phyloP scores from a whole-genome alignment of 2,113 vertebrate species.

The Gnathonemus longibarbis region DNA sequence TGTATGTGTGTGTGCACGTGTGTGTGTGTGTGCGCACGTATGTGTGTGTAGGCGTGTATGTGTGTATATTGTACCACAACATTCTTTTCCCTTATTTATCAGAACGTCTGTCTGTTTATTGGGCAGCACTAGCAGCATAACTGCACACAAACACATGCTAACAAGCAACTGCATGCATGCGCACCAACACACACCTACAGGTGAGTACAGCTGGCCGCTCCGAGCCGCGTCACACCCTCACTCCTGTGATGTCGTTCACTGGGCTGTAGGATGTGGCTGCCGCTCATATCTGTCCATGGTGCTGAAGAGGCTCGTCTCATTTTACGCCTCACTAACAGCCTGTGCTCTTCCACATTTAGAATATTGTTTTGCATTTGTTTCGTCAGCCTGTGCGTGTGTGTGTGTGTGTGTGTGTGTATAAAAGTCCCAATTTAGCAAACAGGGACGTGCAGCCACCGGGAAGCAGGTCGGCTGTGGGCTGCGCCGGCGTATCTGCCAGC shows the following conservation, averaged over 20 bases:
- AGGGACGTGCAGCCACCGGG: background rate
- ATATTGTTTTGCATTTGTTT: background rate
- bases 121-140: background rate
- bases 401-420: background rate
- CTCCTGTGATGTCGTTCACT: background rate
- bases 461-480: too few relatives aligned
- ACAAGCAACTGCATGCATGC: background rate
- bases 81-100: slow-evolving; percentile 5
- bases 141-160: background rate
- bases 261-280: background rate
- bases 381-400: background rate
- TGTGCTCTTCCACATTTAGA: background rate
- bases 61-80: background rate
- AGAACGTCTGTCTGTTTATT: background rate
- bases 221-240: background rate
- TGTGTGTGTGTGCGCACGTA: too few relatives aligned
- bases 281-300: background rate
- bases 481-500: background rate
- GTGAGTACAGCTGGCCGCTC: too few relatives aligned
- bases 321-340: background rate
- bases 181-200: background rate
- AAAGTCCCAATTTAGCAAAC: background rate
- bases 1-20: too few relatives aligned
- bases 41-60: too few relatives aligned
- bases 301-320: background rate